phyloP scores from a whole-genome alignment of 2,113 vertebrate genomes.

The Tor tambroides region DNA sequence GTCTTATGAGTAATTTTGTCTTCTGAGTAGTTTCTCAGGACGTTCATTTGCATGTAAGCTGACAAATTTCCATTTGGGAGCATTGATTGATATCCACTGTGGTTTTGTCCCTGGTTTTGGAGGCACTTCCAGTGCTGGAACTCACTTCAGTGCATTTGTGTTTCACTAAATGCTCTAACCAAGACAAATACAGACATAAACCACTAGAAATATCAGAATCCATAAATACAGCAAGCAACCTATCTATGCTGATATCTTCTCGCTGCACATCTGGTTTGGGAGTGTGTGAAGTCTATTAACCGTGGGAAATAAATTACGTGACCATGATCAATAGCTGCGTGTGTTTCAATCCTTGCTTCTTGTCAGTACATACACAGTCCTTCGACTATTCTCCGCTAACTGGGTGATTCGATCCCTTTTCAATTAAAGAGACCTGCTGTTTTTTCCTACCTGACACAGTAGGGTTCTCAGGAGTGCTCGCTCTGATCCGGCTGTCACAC shows the following conservation, averaged over 20 bases:
- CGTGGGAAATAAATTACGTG: constrained; percentile 6
- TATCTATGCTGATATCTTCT: not conserved
- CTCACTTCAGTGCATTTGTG: not conserved
- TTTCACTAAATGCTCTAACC: not conserved
- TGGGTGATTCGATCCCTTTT: constrained; percentile 47
- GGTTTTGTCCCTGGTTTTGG: not conserved
- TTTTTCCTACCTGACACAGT: constrained; percentile 46
- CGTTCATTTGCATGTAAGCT: constrained; percentile 56
- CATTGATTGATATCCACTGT: constrained; percentile 3
- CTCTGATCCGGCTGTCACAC: constrained; percentile 55
- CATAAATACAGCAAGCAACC: not conserved
- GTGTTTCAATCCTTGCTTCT: not conserved
- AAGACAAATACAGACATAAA: not conserved
- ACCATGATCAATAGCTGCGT: constrained; percentile 17
- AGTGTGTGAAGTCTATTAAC: constrained; percentile 9
- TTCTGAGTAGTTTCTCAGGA: constrained; percentile 19
- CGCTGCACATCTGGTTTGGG: not conserved
- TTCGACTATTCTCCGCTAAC: constrained; percentile 17
- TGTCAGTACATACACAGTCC: constrained; percentile 31
- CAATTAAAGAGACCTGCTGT: constrained; percentile 54
- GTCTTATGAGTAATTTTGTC: constrained; percentile 22
- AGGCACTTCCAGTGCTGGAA: not conserved
- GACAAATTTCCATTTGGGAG: constrained; percentile 47
- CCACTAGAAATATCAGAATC: not conserved
- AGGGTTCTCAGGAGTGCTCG: constrained; percentile 35